Evolutionary conservation across 2,113 vertebrate genomes (phyloP).

Genomic region (Limnothrissa miodon): DNA sequence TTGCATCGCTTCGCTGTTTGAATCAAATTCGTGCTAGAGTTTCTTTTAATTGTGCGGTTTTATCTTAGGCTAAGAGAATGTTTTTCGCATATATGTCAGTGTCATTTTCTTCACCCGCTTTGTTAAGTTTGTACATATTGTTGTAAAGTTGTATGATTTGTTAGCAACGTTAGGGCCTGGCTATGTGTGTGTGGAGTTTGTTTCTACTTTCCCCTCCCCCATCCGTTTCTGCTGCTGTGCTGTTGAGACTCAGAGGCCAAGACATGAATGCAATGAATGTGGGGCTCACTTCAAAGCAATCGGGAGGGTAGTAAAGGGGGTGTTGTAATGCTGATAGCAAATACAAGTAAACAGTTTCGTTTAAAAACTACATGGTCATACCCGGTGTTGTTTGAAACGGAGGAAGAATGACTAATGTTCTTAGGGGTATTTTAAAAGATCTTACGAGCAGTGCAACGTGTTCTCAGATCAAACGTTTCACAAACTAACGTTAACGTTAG

Average conservation of each 20-base stretch:
- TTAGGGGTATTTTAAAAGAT: neutral
- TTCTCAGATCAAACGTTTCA: conserved; percentile 12
- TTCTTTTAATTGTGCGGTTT: conserved; percentile 48
- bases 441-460: conserved; percentile 6
- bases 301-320: conserved; percentile 50
- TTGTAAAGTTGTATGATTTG: conserved; percentile 78
- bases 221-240: conserved; percentile 61
- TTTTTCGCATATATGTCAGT: conserved; percentile 14
- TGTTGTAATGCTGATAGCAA: conserved; percentile 49
- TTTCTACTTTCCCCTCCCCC: conserved; percentile 74
- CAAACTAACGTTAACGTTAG: conserved; percentile 3
- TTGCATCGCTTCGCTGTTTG: conserved; percentile 60
- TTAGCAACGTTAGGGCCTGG: conserved; percentile 69
- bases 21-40: conserved; percentile 44
- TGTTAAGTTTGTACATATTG: conserved; percentile 58
- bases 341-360: conserved; percentile 8
- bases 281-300: conserved; percentile 64
- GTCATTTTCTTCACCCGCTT: conserved; percentile 35
- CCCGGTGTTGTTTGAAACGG: neutral
- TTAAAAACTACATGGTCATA: conserved; percentile 12
- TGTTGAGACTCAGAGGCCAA: conserved; percentile 66
- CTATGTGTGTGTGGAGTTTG: conserved; percentile 63
- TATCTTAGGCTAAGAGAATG: conserved; percentile 31
- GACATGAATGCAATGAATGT: conserved; percentile 72
- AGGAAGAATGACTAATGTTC: neutral